Base-by-base conservation (phyloP, 2,888 invertebrate species). In the Heteromyza rotundicornis region DNA sequence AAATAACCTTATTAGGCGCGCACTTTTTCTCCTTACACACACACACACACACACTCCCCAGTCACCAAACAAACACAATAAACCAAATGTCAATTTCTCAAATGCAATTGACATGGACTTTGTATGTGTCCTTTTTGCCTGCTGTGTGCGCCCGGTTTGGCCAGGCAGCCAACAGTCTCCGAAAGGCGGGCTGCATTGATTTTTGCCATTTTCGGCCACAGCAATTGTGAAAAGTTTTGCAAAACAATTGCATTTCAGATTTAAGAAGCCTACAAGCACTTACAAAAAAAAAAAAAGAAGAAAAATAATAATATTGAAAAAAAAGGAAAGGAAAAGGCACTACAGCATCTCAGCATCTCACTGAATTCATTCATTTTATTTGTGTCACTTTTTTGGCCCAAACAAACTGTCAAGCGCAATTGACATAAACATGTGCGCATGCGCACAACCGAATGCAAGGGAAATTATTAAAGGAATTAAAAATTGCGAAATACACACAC, bases 1-100 rank as follows among this genome's bases (percentile, higher is more conserved):
- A 40, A 40, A 40, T 40, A 40, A n/a, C 40, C 40, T 40, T 40
- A 40, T 40, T 40, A 40, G 40, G 40, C 40, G 40, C 40, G 40
- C 40, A 40, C 40, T 40, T 40, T 27, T 5, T 40, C n/a, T 40
- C 14, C 40, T 40, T n/a, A n/a, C n/a, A n/a, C n/a, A n/a, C n/a
- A n/a, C n/a, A n/a, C n/a, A n/a, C n/a, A n/a, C n/a, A n/a, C n/a
- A n/a, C n/a, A n/a, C 40, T 8, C 14, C 40, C 8, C 10, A 7
- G 14, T n/a, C 14, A 7, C 40, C 40, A n/a, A 3, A n/a, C 40
- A n/a, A 7, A 10, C 27, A 27, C 27, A 27, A 27, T n/a, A n/a
- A n/a, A n/a, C n/a, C n/a, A 27, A 40, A 14, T 40, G 40, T 40
- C 40, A 40, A 40, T 27, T 27, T 27, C 27, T 27, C 27, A 27